These are phyloP conservation scores for Pycnonotus jocosus DNA, from an alignment of 2,113 vertebrate species.

Conservation along the genomic window DNA sequence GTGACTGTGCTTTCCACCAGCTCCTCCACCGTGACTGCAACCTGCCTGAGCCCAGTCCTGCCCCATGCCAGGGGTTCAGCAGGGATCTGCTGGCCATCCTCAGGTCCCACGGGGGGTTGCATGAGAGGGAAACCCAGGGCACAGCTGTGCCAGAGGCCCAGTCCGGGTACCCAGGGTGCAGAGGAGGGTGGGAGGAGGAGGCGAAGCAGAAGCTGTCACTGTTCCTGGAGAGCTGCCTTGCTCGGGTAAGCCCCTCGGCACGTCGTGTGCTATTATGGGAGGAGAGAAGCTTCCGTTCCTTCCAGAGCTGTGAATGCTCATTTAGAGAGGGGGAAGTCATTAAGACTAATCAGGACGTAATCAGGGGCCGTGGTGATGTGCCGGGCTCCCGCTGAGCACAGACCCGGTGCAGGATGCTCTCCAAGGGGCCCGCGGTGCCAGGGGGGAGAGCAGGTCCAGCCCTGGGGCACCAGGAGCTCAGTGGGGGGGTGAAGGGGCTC, in stretches of 20 bases:
- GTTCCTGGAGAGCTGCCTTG: background rate
- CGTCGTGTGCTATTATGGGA: background rate
- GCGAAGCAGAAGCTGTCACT: background rate
- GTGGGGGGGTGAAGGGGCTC: background rate
- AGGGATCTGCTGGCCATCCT: background rate
- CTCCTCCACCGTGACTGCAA: background rate
- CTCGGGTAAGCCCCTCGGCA: background rate
- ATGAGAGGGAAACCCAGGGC: background rate
- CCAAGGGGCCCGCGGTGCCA: rapidly evolving
- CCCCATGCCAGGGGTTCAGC: rapidly evolving
- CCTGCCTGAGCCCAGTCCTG: background rate
- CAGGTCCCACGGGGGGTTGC: rapidly evolving
- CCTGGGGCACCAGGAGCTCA: rapidly evolving
- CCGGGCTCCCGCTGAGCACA: rapidly evolving
- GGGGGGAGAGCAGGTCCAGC: background rate
- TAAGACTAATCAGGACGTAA: conserved; percentile 42
- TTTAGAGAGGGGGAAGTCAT: conserved; percentile 46
- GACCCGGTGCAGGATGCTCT: background rate
- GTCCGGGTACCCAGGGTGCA: rapidly evolving
- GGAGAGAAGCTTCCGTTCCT: conserved; percentile 22
- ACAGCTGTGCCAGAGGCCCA: background rate
- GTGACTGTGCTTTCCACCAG: rapidly evolving
- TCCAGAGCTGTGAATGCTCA: background rate
- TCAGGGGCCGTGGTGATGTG: background rate
- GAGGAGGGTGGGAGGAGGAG: background rate